A percentile compares a stretch with the other conserved stretches of the same genome.
These are phyloP conservation scores for Drosophila fungiperda DNA, from an alignment of 2,888 invertebrate species.

Conservation along the genomic window DNA sequence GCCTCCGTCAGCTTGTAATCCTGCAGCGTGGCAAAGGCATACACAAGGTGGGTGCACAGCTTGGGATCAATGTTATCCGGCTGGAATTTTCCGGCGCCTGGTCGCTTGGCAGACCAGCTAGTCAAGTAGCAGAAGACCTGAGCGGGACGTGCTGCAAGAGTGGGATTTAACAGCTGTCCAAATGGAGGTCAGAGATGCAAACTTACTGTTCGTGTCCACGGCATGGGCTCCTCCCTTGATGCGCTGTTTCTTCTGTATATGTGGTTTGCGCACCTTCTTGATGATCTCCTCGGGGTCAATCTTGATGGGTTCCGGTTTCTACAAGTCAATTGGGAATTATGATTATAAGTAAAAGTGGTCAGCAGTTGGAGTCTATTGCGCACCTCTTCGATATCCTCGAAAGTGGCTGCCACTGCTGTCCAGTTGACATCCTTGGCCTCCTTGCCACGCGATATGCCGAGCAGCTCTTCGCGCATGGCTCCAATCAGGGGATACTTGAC, in stretches of 20 bases:
- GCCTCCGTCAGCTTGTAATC: constrained; percentile 93
- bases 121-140: constrained; percentile 98
- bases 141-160: constrained; percentile 89
- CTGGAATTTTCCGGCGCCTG: constrained; percentile 93
- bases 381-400: constrained; percentile 85
- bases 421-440: constrained; percentile 95
- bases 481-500: constrained; percentile 95
- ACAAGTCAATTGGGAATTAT: not conserved
- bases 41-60: constrained; percentile 97
- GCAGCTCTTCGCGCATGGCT: constrained; percentile 95
- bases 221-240: constrained; percentile 86
- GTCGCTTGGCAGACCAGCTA: constrained; percentile 97
- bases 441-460: constrained; percentile 93
- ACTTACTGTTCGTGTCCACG: constrained; percentile 89
- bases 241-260: constrained; percentile 86
- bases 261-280: constrained; percentile 89
- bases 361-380: constrained; percentile 15
- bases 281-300: constrained; percentile 91
- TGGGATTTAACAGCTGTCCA: not conserved
- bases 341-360: not conserved
- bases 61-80: constrained; percentile 95
- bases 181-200: not conserved
- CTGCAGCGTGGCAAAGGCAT: constrained; percentile 96
- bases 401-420: constrained; percentile 90
- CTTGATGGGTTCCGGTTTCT: constrained; percentile 91